These are phyloP conservation scores for Eupithecia abbreviata DNA, from an alignment of 2,888 invertebrate genomes.

Conservation along the genomic window DNA sequence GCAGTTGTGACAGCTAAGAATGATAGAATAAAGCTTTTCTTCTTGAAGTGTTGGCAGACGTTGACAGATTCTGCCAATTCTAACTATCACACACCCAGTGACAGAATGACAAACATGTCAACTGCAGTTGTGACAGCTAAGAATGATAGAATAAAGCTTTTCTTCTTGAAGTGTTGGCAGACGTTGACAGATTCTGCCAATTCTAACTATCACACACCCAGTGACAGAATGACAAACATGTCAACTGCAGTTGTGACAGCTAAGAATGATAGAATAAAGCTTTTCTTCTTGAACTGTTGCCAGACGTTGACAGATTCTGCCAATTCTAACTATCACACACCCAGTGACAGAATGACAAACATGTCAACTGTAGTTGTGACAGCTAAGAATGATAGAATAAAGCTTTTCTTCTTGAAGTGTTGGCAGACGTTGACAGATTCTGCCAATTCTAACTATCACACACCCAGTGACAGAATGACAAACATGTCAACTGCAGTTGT, in stretches of 20 bases:
- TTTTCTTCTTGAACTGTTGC: slow-evolving; percentile 15
- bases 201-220: slow-evolving; percentile 38
- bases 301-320: slow-evolving; percentile 13
- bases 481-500: too few species aligned
- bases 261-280: slow-evolving; percentile 22
- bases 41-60: neutral
- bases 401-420: too few species aligned
- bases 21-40: neutral
- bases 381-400: slow-evolving; percentile 10
- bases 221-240: slow-evolving; percentile 39
- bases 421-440: too few species aligned
- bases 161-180: slow-evolving; percentile 10
- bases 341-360: slow-evolving; percentile 42
- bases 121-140: slow-evolving; percentile 41
- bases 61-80: slow-evolving; percentile 12
- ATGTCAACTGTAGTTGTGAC: slow-evolving; percentile 32
- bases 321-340: slow-evolving; percentile 31
- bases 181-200: slow-evolving; percentile 13
- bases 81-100: slow-evolving; percentile 42
- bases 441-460: too few species aligned
- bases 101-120: slow-evolving; percentile 42
- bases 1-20: neutral
- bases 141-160: slow-evolving; percentile 3
- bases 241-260: slow-evolving; percentile 32
- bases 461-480: too few species aligned